Base-by-base conservation (phyloP, 2,797 vertebrate genomes). In the Pipistrellus nathusii region DNA sequence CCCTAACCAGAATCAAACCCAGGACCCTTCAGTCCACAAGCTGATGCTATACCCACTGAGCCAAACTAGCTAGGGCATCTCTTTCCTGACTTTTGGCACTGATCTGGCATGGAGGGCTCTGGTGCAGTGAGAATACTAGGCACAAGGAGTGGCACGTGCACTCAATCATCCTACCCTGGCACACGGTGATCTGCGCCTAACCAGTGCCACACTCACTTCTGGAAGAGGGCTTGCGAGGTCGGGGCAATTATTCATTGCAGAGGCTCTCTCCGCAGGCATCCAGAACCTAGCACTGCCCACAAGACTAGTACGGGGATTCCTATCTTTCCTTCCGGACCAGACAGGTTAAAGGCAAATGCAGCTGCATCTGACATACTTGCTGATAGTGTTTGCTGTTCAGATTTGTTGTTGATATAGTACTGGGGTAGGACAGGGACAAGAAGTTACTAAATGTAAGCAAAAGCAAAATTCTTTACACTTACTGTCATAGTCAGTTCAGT, bases 401-500 rank as follows among this genome's bases (percentile, higher is more conserved):
- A 66, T 5, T 80, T 57, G 57, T 5, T 44, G 75, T 51, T 8
- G 3, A 35, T 11, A 27, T 0, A 23, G 68, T 23, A 38, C 11
- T 18, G 15, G 12, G 66, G 4, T 12, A 41, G 71, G n/a, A 13
- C 20, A 23, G 48, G 35, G 64, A 12, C n/a, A 44, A 95, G 68
- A 64, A 68, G 57, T 55, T 75, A 80, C 17, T 69, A 64, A 93
- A 85, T 59, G 44, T 62, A 80, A 57, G 53, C 15, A 92, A 77
- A 83, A 94, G 30, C 78, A 44, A 86, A 48, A 25, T 10, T 4
- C 44, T 90, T 69, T 72, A 53, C 32, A 46, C n/a, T 84, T 32
- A 91, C 44, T 35, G 35, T 27, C 64, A 57, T 0, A 68, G 84
- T 23, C 72, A 57, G 64, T 86, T 53, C n/a, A 89, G 55, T 44